Conservation (phyloP, 1,140 invertebrate genomes). For the Drosophila hydei region DNA sequence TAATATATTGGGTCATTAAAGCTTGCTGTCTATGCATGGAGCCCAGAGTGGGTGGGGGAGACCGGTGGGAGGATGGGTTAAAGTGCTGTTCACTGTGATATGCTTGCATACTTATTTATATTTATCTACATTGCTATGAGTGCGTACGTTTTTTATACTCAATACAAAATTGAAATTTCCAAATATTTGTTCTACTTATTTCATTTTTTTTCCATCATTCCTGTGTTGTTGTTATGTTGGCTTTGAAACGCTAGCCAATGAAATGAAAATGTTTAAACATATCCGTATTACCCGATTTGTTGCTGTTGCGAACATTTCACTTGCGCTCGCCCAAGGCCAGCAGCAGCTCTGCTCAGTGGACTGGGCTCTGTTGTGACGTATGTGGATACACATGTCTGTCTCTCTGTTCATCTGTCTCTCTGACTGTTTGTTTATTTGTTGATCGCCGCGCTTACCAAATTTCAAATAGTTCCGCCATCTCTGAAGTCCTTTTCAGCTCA, state of each 20-base stretch:
- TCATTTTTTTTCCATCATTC: slow-evolving; percentile 26
- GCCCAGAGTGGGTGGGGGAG: background rate
- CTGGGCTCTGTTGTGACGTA: slow-evolving; percentile 46
- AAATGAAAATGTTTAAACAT: slow-evolving; percentile 56
- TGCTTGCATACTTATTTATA: slow-evolving; percentile 20
- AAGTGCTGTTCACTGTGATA: slow-evolving; percentile 39
- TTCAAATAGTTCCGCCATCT: slow-evolving; percentile 7
- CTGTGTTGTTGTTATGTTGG: slow-evolving; percentile 18
- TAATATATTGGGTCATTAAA: slow-evolving; percentile 71
- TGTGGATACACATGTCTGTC: slow-evolving; percentile 1
- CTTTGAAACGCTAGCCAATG: slow-evolving; percentile 41
- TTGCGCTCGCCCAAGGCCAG: slow-evolving; percentile 51
- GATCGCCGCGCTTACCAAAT: slow-evolving; percentile 7
- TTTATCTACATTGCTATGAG: background rate
- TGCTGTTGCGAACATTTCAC: slow-evolving; percentile 50
- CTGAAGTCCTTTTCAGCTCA: slow-evolving; percentile 1
- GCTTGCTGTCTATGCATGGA: slow-evolving; percentile 18
- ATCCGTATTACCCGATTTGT: slow-evolving; percentile 32
- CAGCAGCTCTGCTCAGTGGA: slow-evolving; percentile 34
- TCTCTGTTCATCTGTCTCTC: background rate
- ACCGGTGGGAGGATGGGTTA: too few species aligned
- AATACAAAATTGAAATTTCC: slow-evolving; percentile 65
- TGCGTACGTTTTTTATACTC: slow-evolving; percentile 41
- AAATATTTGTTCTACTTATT: slow-evolving; percentile 72
- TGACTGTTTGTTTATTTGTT: slow-evolving; percentile 15